Conservation (phyloP, 1,140 invertebrate genomes). For the Proctacanthus coquilletti region DNA sequence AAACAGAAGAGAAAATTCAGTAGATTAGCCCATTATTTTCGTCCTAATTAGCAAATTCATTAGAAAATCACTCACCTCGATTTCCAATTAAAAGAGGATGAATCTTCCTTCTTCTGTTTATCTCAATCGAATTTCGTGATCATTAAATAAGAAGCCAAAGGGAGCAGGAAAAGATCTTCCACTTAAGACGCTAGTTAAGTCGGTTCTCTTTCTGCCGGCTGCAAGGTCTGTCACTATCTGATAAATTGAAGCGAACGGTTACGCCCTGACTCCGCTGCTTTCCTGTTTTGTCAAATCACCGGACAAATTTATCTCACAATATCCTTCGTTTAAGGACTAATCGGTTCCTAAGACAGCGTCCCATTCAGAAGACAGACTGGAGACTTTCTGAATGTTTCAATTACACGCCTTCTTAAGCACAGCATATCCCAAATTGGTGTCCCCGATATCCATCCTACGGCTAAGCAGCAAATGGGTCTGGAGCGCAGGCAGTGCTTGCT, state of each 20-base stretch:
- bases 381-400: constrained; percentile 5
- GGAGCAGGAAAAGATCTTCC: too few species aligned
- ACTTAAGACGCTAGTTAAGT: too few species aligned
- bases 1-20: too few species aligned
- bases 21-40: too few species aligned
- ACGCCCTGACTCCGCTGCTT: too few species aligned
- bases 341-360: constrained; percentile 4
- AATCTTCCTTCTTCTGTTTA: not conserved
- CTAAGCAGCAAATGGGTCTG: too few species aligned
- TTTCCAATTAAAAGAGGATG: not conserved
- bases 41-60: not conserved
- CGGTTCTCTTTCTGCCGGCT: too few species aligned
- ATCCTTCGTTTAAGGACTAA: constrained; percentile 4
- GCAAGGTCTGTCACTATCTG: not conserved
- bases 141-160: constrained; percentile 1
- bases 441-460: not conserved
- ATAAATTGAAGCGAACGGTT: not conserved
- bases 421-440: constrained; percentile 2
- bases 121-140: not conserved
- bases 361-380: too few species aligned
- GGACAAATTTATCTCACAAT: constrained; percentile 3
- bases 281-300: not conserved
- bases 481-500: not conserved
- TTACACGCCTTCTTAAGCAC: constrained; percentile 7
- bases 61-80: not conserved